These are phyloP conservation scores for Tyria jacobaeae DNA, from an alignment of 2,888 invertebrate species.

Conservation along the genomic window DNA sequence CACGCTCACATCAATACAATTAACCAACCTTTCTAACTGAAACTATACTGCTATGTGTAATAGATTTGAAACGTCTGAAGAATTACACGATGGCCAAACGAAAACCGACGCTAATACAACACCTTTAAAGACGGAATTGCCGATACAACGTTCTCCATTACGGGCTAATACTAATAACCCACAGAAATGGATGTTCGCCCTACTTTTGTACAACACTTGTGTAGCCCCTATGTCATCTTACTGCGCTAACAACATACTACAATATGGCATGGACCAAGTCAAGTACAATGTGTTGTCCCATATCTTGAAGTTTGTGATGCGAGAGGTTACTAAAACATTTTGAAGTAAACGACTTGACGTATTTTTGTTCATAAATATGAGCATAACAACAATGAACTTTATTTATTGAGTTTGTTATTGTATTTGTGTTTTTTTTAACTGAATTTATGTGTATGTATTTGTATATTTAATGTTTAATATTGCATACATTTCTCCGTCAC, in stretches of 20 bases:
- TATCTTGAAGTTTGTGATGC: slow-evolving; percentile 69
- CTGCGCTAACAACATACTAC: slow-evolving; percentile 74
- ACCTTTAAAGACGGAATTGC: slow-evolving; percentile 6
- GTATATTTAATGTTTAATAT: too few species aligned
- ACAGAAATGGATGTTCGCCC: slow-evolving; percentile 76
- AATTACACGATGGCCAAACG: slow-evolving; percentile 46
- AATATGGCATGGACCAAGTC: slow-evolving; percentile 79
- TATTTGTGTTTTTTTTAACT: too few species aligned
- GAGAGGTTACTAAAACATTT: slow-evolving; percentile 64
- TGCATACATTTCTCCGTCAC: too few species aligned
- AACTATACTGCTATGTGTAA: slow-evolving; percentile 37
- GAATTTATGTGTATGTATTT: background rate
- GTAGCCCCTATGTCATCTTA: slow-evolving; percentile 78
- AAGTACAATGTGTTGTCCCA: slow-evolving; percentile 73
- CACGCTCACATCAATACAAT: slow-evolving; percentile 13
- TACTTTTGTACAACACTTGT: slow-evolving; percentile 78
- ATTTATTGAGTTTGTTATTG: too few species aligned
- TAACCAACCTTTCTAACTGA: slow-evolving; percentile 24
- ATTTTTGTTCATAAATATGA: slow-evolving; percentile 9
- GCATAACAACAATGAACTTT: too few species aligned
- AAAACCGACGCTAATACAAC: slow-evolving; percentile 14
- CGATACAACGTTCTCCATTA: slow-evolving; percentile 29
- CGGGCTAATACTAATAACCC: slow-evolving; percentile 50
- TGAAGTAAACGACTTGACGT: slow-evolving; percentile 6
- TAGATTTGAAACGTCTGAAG: slow-evolving; percentile 71